Percentiles rank a stretch among this genome's conserved stretches.
Conservation (phyloP, 1,140 invertebrate genomes). For the Pseudomyrmex dendroicus region DNA sequence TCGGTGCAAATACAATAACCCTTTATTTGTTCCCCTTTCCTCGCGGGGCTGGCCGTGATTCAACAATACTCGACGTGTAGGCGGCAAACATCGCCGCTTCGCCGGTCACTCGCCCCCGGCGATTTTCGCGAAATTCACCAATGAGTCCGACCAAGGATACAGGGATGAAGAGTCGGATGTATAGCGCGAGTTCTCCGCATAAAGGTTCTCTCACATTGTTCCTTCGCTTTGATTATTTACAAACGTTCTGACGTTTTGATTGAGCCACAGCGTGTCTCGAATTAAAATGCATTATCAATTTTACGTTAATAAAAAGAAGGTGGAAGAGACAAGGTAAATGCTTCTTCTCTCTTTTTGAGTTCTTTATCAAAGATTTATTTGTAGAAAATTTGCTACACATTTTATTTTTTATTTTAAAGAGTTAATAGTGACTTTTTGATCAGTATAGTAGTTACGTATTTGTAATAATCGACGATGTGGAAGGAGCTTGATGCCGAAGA, state of each 20-base stretch:
- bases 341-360: background rate
- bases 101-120: constrained; percentile 73
- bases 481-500: constrained; percentile 37
- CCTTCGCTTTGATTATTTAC: background rate
- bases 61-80: constrained; percentile 82
- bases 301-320: background rate
- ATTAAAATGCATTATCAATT: background rate
- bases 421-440: background rate
- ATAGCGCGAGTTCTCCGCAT: constrained; percentile 17
- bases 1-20: constrained; percentile 85
- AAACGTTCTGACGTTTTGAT: background rate
- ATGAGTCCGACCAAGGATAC: constrained; percentile 64
- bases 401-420: background rate
- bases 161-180: constrained; percentile 58
- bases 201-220: constrained; percentile 32
- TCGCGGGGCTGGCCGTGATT: constrained; percentile 81
- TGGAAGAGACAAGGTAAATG: background rate
- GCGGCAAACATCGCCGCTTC: constrained; percentile 78
- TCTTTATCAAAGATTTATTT: background rate
- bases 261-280: too few species aligned
- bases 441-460: background rate
- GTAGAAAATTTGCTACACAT: background rate
- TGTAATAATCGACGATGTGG: background rate
- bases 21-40: constrained; percentile 84
- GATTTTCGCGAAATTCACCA: constrained; percentile 76